phyloP scores from a whole-genome alignment of 2,797 vertebrate genomes.

The Pipistrellus nathusii region DNA sequence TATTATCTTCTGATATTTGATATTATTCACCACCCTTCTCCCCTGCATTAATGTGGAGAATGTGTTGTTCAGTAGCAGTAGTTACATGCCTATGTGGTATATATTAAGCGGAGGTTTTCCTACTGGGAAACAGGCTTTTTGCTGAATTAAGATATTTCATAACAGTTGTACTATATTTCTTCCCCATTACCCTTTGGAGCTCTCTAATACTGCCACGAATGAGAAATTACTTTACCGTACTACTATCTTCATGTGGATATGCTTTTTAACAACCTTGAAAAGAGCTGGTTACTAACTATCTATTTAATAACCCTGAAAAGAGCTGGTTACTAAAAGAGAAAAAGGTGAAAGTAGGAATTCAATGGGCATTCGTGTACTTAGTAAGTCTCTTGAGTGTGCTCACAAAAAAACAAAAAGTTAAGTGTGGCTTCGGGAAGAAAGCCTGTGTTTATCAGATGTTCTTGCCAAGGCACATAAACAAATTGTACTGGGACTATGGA shows the following conservation, averaged over 20 bases:
- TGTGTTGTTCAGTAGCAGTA: neutral
- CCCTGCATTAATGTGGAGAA: neutral
- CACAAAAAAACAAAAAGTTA: conserved; percentile 65
- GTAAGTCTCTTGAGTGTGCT: conserved; percentile 71
- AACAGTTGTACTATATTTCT: neutral
- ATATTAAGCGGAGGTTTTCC: conserved; percentile 47
- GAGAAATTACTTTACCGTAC: conserved; percentile 35
- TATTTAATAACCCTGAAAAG: conserved; percentile 42
- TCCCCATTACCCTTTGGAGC: conserved; percentile 35
- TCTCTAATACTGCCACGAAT: neutral
- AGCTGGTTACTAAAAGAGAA: conserved; percentile 60
- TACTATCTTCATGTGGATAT: neutral
- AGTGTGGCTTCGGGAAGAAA: conserved; percentile 65
- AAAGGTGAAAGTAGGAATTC: conserved; percentile 71
- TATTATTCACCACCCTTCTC: neutral
- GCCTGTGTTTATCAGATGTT: conserved; percentile 78
- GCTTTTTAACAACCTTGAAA: conserved; percentile 49
- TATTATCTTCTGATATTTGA: conserved; percentile 19
- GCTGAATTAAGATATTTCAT: conserved; percentile 59
- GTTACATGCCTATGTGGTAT: neutral
- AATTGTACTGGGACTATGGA: conserved; percentile 73
- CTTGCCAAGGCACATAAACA: conserved; percentile 78
- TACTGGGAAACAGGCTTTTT: conserved; percentile 45
- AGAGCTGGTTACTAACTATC: conserved; percentile 23
- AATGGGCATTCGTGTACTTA: conserved; percentile 72